A percentile compares a stretch with the other conserved stretches of the same genome.
phyloP scores from a whole-genome alignment of 2,113 vertebrate species.

The Ranitomeya imitator region DNA sequence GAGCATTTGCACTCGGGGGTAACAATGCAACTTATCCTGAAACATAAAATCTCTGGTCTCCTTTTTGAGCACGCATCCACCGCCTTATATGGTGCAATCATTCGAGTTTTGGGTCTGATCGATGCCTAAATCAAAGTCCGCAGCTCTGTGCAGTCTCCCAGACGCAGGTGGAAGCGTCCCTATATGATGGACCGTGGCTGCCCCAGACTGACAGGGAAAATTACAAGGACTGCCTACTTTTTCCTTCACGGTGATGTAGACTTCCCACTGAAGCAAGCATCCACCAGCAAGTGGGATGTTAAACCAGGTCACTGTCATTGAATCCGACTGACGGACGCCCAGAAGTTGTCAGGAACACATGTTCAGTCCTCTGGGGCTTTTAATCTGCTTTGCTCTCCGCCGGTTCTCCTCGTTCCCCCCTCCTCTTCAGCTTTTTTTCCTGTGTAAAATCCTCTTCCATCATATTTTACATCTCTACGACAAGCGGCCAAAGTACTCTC shows the following conservation, averaged over 20 bases:
- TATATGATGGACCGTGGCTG: not conserved
- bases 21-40: not conserved
- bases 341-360: constrained; percentile 78
- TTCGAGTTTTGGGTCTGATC: not conserved
- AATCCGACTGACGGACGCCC: constrained; percentile 65
- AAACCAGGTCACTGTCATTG: constrained; percentile 63
- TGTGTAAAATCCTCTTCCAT: constrained; percentile 47
- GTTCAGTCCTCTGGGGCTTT: constrained; percentile 64
- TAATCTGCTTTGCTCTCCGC: constrained; percentile 59
- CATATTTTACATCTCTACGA: constrained; percentile 10
- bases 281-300: constrained; percentile 56
- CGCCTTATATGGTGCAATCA: not conserved
- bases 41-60: not conserved
- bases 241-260: constrained; percentile 10
- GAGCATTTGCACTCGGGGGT: not conserved
- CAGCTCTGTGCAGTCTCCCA: not conserved
- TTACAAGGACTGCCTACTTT: not conserved
- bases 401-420: constrained; percentile 57
- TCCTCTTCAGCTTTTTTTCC: constrained; percentile 31
- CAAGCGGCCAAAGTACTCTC: not conserved
- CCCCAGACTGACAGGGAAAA: not conserved
- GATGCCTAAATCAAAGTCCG: not conserved
- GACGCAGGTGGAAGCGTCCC: not conserved
- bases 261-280: constrained; percentile 53
- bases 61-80: not conserved